Evolutionary conservation across 2,113 vertebrate species (phyloP).

Genomic region (Erinaceus europaeus): DNA sequence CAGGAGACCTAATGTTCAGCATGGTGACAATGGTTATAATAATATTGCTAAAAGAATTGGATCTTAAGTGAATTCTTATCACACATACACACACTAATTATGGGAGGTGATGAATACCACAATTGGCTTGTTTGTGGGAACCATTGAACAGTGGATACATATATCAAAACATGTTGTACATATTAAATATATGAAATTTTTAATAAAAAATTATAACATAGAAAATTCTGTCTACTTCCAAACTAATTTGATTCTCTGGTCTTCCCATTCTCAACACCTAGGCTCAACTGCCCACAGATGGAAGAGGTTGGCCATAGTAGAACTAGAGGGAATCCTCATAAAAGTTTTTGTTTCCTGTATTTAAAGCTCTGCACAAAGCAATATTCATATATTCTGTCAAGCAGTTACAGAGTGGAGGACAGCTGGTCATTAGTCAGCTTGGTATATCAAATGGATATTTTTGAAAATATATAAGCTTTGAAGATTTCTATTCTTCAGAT

Average conservation of each 20-base stretch:
- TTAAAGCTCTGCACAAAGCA: slow-evolving; percentile 10
- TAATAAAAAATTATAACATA: neutral
- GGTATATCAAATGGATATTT: slow-evolving; percentile 64
- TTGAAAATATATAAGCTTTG: slow-evolving; percentile 64
- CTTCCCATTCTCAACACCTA: neutral
- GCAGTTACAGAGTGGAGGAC: slow-evolving; percentile 33
- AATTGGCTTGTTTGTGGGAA: neutral
- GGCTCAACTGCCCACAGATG: neutral
- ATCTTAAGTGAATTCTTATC: neutral
- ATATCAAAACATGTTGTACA: neutral
- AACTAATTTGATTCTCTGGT: slow-evolving; percentile 6
- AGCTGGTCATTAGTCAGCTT: slow-evolving; percentile 57
- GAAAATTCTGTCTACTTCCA: neutral
- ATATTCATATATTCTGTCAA: slow-evolving; percentile 43
- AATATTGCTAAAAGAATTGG: neutral
- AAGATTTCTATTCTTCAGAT: slow-evolving; percentile 72
- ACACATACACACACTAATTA: neutral
- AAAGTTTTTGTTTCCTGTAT: neutral
- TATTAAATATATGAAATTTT: neutral
- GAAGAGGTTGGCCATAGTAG: neutral
- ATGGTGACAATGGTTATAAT: neutral
- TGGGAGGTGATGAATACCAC: neutral
- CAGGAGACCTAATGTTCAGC: neutral
- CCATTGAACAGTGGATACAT: neutral
- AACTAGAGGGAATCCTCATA: neutral